Percentiles rank a stretch among this genome's conserved stretches.
Conservation (phyloP, 2,888 invertebrate genomes). For the Conomelus anceps region DNA sequence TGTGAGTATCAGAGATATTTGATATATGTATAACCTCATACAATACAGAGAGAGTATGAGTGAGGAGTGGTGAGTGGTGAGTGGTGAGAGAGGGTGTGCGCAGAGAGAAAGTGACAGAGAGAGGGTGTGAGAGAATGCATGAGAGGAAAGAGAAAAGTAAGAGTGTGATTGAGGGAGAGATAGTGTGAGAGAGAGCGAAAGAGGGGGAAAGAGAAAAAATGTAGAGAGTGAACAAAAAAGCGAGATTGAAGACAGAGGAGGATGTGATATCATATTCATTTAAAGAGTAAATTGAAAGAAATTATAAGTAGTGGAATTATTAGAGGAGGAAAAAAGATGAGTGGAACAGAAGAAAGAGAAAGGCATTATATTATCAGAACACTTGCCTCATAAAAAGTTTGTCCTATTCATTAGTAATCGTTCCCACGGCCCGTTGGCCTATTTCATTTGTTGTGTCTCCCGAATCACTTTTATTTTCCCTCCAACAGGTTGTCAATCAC, state of each 20-base stretch:
- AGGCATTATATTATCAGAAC: too few relatives aligned
- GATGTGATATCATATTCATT: not conserved
- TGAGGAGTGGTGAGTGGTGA: too few relatives aligned
- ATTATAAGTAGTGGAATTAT: not conserved
- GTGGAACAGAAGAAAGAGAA: not conserved
- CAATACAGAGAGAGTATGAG: too few relatives aligned
- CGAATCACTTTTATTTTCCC: not conserved
- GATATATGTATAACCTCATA: too few relatives aligned
- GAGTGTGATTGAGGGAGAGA: not conserved
- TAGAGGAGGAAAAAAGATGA: not conserved
- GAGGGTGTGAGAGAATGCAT: too few relatives aligned
- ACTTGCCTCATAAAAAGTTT: not conserved
- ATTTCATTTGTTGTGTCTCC: not conserved
- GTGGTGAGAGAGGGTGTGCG: too few relatives aligned
- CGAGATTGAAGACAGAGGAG: too few relatives aligned
- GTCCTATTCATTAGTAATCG: not conserved
- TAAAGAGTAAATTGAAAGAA: not conserved
- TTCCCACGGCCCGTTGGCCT: not conserved
- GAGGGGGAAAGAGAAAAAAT: not conserved
- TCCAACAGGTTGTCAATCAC: not conserved
- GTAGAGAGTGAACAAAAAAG: not conserved
- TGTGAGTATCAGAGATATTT: too few relatives aligned
- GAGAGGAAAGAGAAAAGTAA: not conserved
- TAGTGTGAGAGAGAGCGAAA: not conserved
- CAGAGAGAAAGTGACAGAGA: too few relatives aligned